Percentiles rank a stretch among this genome's conserved stretches.
Conservation (phyloP, 2,113 vertebrate species). For the Eleginops maclovinus region DNA sequence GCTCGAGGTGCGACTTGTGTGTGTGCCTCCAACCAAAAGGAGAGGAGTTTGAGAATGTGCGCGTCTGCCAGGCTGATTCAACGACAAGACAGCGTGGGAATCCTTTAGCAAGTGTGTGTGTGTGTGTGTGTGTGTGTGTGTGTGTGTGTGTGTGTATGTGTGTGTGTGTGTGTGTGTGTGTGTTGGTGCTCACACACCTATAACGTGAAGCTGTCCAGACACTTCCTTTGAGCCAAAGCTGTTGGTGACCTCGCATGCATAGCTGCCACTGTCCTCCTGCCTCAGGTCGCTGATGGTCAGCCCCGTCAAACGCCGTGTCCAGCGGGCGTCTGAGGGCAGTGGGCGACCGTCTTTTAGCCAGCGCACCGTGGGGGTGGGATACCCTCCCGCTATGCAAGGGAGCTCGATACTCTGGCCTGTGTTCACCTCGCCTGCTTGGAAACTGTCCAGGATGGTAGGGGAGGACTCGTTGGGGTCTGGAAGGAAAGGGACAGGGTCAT, state of each 20-base stretch:
- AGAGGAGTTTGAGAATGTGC: slow-evolving; percentile 45
- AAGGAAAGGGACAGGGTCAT: slow-evolving; percentile 5
- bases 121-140: slow-evolving; percentile 27
- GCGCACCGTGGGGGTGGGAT: slow-evolving; percentile 93
- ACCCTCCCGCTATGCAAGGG: slow-evolving; percentile 94
- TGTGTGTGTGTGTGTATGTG: slow-evolving; percentile 13
- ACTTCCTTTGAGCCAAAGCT: slow-evolving; percentile 97
- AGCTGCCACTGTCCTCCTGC: slow-evolving; percentile 95
- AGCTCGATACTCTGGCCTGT: slow-evolving; percentile 91
- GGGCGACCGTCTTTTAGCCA: slow-evolving; percentile 97
- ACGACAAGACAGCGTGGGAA: slow-evolving; percentile 52
- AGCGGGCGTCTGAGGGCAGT: slow-evolving; percentile 92
- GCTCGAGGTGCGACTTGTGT: slow-evolving; percentile 58
- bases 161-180: slow-evolving; percentile 18
- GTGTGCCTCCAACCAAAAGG: slow-evolving; percentile 64
- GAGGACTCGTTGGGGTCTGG: slow-evolving; percentile 93
- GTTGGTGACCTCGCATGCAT: slow-evolving; percentile 98
- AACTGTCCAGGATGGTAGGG: slow-evolving; percentile 95
- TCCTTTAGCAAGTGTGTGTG: slow-evolving; percentile 32
- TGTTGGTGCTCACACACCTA: slow-evolving; percentile 82
- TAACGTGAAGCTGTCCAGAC: slow-evolving; percentile 92
- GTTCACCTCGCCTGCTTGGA: slow-evolving; percentile 92
- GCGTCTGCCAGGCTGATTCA: slow-evolving; percentile 53
- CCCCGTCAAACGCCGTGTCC: slow-evolving; percentile 93
- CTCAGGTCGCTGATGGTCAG: slow-evolving; percentile 94